Evolutionary conservation across 2,797 vertebrate genomes (phyloP).

Genomic region (Yasuhikotakia modesta): DNA sequence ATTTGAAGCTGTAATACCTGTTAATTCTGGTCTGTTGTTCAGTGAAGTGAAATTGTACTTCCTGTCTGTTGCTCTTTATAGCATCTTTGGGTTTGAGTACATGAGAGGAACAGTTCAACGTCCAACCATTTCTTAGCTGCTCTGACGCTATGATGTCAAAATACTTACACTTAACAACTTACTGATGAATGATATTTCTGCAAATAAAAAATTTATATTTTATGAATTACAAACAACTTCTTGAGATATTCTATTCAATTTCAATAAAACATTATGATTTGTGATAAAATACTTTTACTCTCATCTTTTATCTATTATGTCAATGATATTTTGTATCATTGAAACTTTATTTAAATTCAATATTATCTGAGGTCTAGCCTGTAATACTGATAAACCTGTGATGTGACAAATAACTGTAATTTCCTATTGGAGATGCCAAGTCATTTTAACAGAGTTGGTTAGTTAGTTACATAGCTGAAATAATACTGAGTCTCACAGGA

Average conservation of each 20-base stretch:
- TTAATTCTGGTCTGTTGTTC: conserved; percentile 22
- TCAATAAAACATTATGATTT: no score
- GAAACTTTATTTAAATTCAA: no score
- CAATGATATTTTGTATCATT: no score
- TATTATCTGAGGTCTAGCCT: neutral
- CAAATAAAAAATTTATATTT: neutral
- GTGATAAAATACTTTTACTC: neutral
- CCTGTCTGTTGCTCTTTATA: conserved; percentile 11
- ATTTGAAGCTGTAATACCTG: conserved; percentile 21
- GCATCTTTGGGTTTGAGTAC: conserved; percentile 20
- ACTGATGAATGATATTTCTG: neutral
- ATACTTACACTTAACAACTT: neutral
- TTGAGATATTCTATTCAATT: conserved; percentile 3
- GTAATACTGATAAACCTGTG: conserved; percentile 6
- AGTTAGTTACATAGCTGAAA: conserved; percentile 70
- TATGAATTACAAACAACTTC: conserved; percentile 8
- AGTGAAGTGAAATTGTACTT: neutral
- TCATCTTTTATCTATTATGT: neutral
- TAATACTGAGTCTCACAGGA: conserved; percentile 73
- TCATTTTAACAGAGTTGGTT: conserved; percentile 60
- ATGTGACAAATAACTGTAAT: conserved; percentile 4
- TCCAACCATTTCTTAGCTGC: conserved; percentile 26
- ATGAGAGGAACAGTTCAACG: conserved; percentile 1
- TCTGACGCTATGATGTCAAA: conserved; percentile 16
- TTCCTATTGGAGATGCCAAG: conserved; percentile 77